Evolutionary conservation across 2,113 vertebrate genomes (phyloP).

Genomic region (Gasterosteus aculeatus): DNA sequence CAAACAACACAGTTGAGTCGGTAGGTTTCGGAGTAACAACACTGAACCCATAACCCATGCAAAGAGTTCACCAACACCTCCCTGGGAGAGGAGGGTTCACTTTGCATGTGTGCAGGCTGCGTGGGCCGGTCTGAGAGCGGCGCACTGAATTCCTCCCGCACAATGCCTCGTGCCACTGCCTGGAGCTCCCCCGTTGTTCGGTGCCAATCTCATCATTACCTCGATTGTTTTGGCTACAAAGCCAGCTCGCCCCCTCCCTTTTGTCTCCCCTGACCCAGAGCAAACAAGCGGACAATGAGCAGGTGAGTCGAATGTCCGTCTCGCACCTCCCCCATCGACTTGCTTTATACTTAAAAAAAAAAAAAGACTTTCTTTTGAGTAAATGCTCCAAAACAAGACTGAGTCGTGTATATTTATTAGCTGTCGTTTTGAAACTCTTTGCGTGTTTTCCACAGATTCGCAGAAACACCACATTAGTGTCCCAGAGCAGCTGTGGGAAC

Average conservation of each 20-base stretch:
- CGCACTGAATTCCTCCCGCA: conserved; percentile 50
- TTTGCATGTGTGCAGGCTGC: conserved; percentile 41
- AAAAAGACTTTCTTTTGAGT: conserved; percentile 12
- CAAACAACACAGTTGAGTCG: neutral
- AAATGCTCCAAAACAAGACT: conserved; percentile 9
- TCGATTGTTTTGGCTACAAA: conserved; percentile 75
- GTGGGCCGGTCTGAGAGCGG: conserved; percentile 35
- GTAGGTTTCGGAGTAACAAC: neutral
- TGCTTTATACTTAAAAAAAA: conserved; percentile 19
- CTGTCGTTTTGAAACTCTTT: conserved; percentile 2
- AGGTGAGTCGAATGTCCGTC: conserved; percentile 55
- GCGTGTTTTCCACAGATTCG: conserved; percentile 20
- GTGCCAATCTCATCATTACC: conserved; percentile 70
- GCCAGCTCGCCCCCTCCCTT: conserved; percentile 58
- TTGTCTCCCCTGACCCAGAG: conserved; percentile 64
- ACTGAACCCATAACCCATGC: conserved; percentile 28
- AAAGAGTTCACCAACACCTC: conserved; percentile 18
- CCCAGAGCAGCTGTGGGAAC: conserved; percentile 57
- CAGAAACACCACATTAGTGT: conserved; percentile 31
- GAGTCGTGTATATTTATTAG: neutral
- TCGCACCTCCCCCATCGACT: neutral
- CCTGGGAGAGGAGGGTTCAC: conserved; percentile 20
- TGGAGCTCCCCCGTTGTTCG: conserved; percentile 55
- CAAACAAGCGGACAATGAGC: conserved; percentile 68
- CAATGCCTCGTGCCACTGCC: conserved; percentile 45